Base-by-base conservation (phyloP, 2,797 vertebrate genomes). In the Melanotaenia nigrans region DNA sequence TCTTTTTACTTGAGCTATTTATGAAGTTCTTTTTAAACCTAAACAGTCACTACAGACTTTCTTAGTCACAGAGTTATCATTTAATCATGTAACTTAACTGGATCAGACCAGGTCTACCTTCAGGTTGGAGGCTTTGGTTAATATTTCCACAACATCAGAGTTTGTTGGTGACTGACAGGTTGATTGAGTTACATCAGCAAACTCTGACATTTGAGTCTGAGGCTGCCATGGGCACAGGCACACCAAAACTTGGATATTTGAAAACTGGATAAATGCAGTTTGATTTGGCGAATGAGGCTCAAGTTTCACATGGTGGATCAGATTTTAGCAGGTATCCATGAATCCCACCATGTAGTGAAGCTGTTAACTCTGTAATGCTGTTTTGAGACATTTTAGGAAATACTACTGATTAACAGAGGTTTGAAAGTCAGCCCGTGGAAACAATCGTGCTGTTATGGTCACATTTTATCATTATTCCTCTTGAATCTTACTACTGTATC, bases 291-390 rank as follows among this genome's bases (percentile, higher is more conserved):
- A 75, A 63, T 75, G 33, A 33, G 57, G 35, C 68, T 57, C 11
- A 53, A 35, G 61, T 18, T 32, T 12, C 60, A 59, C 65, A 38
- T 66, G 57, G 57, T 35, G 3, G 36, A 38, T 47, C 55, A 68
- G 65, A 63, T 63, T 75, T 63, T 68, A 42, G 42, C 51, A 30
- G 16, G 6, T 30, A n/a, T 38, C 22, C 57, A n/a, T 28, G 33
- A 12, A 61, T 45, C 67, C 57, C 54, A 40, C 35, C 18, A 4
- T 40, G 38, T 57, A 59, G 6, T 14, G 8, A 35, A 25, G 60
- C 67, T 61, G 18, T 38, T n/a, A 53, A 55, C 47, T 54, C 24
- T 55, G 36, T 25, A 70, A 51, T 61, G 56, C 59, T 55, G 49
- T 70, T 38, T 65, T 65, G 61, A 54, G 47, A 32, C 56, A 36